Evolutionary conservation across 2,797 vertebrate genomes (phyloP).

Genomic region (Harpagifer antarcticus): DNA sequence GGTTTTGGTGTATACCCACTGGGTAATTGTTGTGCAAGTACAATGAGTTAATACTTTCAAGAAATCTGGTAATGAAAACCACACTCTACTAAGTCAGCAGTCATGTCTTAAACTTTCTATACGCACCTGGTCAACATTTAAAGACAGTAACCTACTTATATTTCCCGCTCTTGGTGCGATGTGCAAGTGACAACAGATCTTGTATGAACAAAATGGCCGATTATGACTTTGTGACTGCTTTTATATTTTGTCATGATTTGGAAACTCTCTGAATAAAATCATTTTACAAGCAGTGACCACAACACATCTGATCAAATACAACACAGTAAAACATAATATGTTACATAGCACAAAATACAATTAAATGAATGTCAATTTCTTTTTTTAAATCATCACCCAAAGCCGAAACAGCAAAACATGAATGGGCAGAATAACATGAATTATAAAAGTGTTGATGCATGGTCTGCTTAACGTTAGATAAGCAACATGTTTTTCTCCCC

Average conservation of each 20-base stretch:
- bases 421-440: slow-evolving; percentile 61
- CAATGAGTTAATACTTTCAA: neutral
- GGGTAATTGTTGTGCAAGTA: neutral
- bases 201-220: slow-evolving; percentile 28
- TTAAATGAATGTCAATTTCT: slow-evolving; percentile 67
- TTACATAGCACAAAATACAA: slow-evolving; percentile 75
- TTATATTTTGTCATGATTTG: slow-evolving; percentile 79
- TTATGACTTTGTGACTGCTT: slow-evolving; percentile 47
- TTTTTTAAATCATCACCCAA: slow-evolving; percentile 59
- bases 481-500: slow-evolving; percentile 59
- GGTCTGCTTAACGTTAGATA: slow-evolving; percentile 55
- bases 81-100: neutral
- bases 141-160: neutral
- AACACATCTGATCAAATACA: slow-evolving; percentile 71
- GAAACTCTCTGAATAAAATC: slow-evolving; percentile 72
- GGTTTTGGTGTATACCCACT: neutral
- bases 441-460: slow-evolving; percentile 57
- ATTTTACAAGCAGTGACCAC: slow-evolving; percentile 75
- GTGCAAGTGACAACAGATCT: slow-evolving; percentile 19
- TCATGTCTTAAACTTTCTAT: slow-evolving; percentile 18
- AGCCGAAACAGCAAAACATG: slow-evolving; percentile 66
- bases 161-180: slow-evolving; percentile 18
- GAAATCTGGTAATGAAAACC: neutral
- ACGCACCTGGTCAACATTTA: neutral
- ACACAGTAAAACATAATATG: slow-evolving; percentile 69